phyloP scores from a whole-genome alignment of 1,140 invertebrate genomes.

The Temnothorax nylanderi region DNA sequence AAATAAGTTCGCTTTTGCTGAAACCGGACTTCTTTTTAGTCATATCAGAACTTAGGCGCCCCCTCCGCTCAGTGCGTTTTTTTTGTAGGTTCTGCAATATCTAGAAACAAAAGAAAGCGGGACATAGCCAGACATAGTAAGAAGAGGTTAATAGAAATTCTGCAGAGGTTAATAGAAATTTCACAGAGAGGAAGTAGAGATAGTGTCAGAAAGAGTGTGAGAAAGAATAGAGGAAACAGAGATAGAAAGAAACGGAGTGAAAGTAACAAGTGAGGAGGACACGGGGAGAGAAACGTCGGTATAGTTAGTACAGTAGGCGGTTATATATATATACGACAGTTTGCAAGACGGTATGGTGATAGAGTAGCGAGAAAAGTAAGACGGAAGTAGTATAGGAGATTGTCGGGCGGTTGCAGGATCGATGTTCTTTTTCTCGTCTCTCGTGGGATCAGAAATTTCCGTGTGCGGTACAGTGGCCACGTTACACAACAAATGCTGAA shows the following conservation, averaged over 20 bases:
- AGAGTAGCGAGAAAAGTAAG: slow-evolving; percentile 26
- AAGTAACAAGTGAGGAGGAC: slow-evolving; percentile 14
- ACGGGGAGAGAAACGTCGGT: slow-evolving; percentile 27
- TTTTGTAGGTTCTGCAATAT: slow-evolving; percentile 98
- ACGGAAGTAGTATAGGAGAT: slow-evolving; percentile 29
- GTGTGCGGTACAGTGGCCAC: slow-evolving; percentile 40
- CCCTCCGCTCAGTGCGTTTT: slow-evolving; percentile 97
- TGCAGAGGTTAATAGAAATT: slow-evolving; percentile 77
- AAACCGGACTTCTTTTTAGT: slow-evolving; percentile 94
- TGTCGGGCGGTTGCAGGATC: slow-evolving; percentile 1
- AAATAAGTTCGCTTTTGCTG: slow-evolving; percentile 98
- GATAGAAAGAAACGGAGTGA: slow-evolving; percentile 49
- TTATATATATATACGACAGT: slow-evolving; percentile 35
- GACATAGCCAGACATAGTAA: slow-evolving; percentile 87
- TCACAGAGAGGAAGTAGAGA: slow-evolving; percentile 66
- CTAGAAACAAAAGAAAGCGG: slow-evolving; percentile 94
- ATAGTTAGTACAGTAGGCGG: slow-evolving; percentile 20
- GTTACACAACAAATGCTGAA: slow-evolving; percentile 29
- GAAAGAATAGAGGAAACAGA: not conserved
- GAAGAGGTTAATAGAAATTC: slow-evolving; percentile 77
- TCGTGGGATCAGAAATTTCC: slow-evolving; percentile 19
- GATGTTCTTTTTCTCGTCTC: slow-evolving; percentile 26
- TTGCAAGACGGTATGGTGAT: slow-evolving; percentile 36
- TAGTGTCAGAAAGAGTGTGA: slow-evolving; percentile 56
- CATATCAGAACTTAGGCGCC: slow-evolving; percentile 95